phyloP scores from a whole-genome alignment of 2,888 invertebrate species.

The Stenurella melanura region DNA sequence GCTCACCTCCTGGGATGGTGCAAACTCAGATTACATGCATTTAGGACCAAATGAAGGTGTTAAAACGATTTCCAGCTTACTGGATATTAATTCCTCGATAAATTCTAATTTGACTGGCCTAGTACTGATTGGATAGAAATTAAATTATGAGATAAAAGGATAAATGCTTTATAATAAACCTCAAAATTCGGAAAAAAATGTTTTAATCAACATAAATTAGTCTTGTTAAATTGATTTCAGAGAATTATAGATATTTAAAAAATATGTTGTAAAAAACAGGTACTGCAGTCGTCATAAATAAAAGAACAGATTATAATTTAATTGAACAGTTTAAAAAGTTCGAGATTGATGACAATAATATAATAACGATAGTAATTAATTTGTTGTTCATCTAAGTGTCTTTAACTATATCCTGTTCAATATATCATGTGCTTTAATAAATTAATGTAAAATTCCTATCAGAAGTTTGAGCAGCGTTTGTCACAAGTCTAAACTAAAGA shows the following conservation, averaged over 20 bases:
- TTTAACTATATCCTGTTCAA: conserved; percentile 9
- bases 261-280: neutral
- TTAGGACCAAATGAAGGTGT: too few relatives aligned
- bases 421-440: neutral
- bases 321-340: neutral
- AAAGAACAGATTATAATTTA: neutral
- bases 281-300: neutral
- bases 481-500: conserved; percentile 12
- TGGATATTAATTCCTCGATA: too few relatives aligned
- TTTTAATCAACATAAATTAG: too few relatives aligned
- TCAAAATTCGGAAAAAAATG: neutral
- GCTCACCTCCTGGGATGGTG: too few relatives aligned
- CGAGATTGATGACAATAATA: conserved; percentile 6
- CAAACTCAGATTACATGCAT: too few relatives aligned
- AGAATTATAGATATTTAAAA: neutral
- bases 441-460: conserved; percentile 4
- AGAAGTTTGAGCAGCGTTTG: conserved; percentile 10
- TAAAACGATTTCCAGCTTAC: too few relatives aligned
- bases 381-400: conserved; percentile 15
- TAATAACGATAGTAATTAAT: conserved; percentile 4
- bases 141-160: too few relatives aligned
- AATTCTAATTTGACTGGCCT: too few relatives aligned
- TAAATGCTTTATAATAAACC: neutral
- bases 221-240: neutral
- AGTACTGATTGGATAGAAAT: too few relatives aligned